Base-by-base conservation (phyloP, 2,113 vertebrate species). In the Forbesichthys agassizii region DNA sequence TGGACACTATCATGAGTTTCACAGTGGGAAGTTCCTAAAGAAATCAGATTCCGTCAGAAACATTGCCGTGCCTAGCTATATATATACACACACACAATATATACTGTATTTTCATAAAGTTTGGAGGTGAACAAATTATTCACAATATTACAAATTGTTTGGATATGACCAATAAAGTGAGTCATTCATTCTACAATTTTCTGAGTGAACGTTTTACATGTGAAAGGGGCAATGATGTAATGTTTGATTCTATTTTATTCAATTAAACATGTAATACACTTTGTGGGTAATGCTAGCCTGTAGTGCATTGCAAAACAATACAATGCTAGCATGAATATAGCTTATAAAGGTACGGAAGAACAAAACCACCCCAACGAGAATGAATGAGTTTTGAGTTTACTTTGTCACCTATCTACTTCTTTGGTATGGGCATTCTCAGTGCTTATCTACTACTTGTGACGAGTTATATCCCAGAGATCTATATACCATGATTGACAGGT, bases 401-500 rank as follows among this genome's bases (percentile, higher is more conserved):
- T 74, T 64, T 58, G 33, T 58, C 9, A 10, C 56, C 58, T 27
- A 72, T 68, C 56, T 33, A 58, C 18, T 18, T 16, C 7, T 10
- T 10, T 16, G 54, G 54, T 56, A 42, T 42, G 5, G 1, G 1
- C 36, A 42, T 42, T 42, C 4, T 42, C 36, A 42, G 36, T 42
- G 27, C 27, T 70, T 69, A 72, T 65, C 67, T 33, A 65, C 53
- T 68, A 36, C 61, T 64, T 76, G 56, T 20, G 73, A 78, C 68
- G 83, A 78, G 74, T 77, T 86, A 61, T 75, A 70, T 87, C 78
- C 75, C 18, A 60, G 64, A 85, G 79, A 86, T 83, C 74, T 73
- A 69, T 79, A 42, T 42, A 68, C 71, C 42, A 33, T 88, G 86
- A 91, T 81, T 91, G 89, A 89, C 89, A 88, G 66, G 83, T n/a